A percentile compares a stretch with the other conserved stretches of the same genome.
Conservation (phyloP, 2,113 vertebrate species). For the Phalacrocorax pelagicus region DNA sequence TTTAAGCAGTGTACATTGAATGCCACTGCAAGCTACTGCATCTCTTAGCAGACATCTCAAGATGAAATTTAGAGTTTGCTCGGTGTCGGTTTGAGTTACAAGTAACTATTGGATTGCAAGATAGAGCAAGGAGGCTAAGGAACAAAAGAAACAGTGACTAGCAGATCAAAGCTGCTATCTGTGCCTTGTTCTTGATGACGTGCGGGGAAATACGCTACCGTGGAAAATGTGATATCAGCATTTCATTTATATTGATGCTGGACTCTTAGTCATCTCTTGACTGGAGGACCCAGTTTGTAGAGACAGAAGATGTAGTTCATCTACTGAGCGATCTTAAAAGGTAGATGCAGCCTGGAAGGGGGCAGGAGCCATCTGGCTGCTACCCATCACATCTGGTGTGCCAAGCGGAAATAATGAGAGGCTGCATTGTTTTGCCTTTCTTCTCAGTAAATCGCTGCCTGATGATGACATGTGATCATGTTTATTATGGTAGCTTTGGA, state of each 20-base stretch:
- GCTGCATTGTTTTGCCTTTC: conserved; percentile 45
- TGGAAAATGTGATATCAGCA: neutral
- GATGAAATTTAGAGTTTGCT: neutral
- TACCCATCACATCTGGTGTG: conserved; percentile 39
- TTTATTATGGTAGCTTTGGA: neutral
- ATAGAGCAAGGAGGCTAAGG: neutral
- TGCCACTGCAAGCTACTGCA: neutral
- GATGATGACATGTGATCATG: neutral
- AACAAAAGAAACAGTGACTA: neutral
- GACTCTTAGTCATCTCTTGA: neutral
- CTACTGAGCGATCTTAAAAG: neutral
- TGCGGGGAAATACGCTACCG: neutral
- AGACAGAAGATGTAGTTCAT: neutral
- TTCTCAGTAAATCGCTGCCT: neutral
- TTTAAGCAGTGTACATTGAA: neutral
- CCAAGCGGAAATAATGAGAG: conserved; percentile 45
- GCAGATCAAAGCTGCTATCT: neutral
- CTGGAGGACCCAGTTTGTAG: neutral
- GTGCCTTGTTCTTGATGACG: rapidly evolving
- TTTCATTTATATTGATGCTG: neutral
- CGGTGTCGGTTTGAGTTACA: neutral
- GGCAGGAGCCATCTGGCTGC: conserved; percentile 57
- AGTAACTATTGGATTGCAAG: neutral
- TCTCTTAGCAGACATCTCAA: neutral
- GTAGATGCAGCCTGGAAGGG: neutral